phyloP scores from a whole-genome alignment of 2,113 vertebrate genomes.

The Stomatorhinus ivindoensis region DNA sequence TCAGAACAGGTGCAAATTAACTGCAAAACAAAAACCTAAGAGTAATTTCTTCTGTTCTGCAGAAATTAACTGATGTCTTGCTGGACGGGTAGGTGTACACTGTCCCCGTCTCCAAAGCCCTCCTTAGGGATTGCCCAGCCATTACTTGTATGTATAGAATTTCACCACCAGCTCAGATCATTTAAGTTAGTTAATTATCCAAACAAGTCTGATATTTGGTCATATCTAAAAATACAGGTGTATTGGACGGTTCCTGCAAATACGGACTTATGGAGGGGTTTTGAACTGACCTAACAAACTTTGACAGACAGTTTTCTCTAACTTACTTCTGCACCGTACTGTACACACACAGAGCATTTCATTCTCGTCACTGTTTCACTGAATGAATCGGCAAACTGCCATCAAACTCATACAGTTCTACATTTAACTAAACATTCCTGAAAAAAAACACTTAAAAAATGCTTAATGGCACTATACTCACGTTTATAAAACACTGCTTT shows the following conservation, averaged over 20 bases:
- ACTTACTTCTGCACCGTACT: not conserved
- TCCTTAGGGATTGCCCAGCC: too few species aligned
- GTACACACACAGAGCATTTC: not conserved
- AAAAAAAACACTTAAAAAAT: not conserved
- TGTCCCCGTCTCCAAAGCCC: not conserved
- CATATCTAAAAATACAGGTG: not conserved
- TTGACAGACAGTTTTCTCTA: not conserved
- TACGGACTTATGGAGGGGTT: not conserved
- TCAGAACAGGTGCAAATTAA: not conserved
- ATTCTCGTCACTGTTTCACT: not conserved
- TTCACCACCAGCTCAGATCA: not conserved
- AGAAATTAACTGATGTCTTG: not conserved
- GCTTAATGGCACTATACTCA: constrained; percentile 61
- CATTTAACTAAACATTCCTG: not conserved
- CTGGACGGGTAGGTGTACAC: not conserved
- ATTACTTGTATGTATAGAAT: not conserved
- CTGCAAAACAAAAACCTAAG: not conserved
- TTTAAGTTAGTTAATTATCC: not conserved
- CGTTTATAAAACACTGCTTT: constrained; percentile 95
- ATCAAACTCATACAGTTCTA: not conserved
- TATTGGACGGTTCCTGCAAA: not conserved
- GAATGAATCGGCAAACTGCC: not conserved
- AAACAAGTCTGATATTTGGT: not conserved
- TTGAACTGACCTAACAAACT: not conserved
- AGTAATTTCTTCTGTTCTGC: not conserved